phyloP scores from a whole-genome alignment of 2,888 invertebrate genomes.

The Timandra comae region DNA sequence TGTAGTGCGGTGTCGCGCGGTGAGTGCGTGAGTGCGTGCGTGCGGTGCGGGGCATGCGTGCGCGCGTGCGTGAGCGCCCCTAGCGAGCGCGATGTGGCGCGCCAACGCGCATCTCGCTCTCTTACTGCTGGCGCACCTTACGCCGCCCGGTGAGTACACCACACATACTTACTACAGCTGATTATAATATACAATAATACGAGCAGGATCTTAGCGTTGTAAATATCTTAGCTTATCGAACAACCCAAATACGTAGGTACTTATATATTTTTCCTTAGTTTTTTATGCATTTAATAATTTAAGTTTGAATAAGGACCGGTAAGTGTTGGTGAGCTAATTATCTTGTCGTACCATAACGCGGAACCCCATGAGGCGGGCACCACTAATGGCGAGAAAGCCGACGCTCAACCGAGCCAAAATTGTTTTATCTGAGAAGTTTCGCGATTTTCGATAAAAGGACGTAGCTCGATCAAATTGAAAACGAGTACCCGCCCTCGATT shows the following conservation, averaged over 20 bases:
- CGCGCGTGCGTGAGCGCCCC: slow-evolving; percentile 27
- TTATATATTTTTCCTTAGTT: too few species aligned
- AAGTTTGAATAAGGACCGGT: too few species aligned
- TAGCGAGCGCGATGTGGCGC: slow-evolving; percentile 52
- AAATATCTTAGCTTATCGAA: too few species aligned
- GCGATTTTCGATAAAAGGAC: slow-evolving; percentile 36
- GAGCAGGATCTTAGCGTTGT: too few species aligned
- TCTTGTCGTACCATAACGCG: too few species aligned
- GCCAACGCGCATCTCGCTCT: slow-evolving; percentile 49
- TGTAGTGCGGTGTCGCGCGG: slow-evolving; percentile 22
- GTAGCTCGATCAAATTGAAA: slow-evolving; percentile 63
- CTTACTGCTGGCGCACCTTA: slow-evolving; percentile 50
- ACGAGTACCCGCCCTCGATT: slow-evolving; percentile 35
- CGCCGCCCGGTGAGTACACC: slow-evolving; percentile 47
- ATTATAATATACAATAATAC: too few species aligned
- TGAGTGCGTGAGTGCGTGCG: slow-evolving; percentile 23
- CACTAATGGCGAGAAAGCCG: slow-evolving; percentile 10
- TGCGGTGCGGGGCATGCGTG: slow-evolving; percentile 38
- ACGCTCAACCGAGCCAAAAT: slow-evolving; percentile 44
- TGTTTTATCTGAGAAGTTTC: slow-evolving; percentile 52
- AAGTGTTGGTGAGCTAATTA: too few species aligned
- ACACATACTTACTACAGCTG: too few species aligned
- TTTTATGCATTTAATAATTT: too few species aligned
- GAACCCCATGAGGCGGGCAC: too few species aligned
- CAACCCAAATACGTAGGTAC: too few species aligned